These are phyloP conservation scores for Phasia obesa DNA, from an alignment of 2,888 invertebrate genomes.

Conservation along the genomic window DNA sequence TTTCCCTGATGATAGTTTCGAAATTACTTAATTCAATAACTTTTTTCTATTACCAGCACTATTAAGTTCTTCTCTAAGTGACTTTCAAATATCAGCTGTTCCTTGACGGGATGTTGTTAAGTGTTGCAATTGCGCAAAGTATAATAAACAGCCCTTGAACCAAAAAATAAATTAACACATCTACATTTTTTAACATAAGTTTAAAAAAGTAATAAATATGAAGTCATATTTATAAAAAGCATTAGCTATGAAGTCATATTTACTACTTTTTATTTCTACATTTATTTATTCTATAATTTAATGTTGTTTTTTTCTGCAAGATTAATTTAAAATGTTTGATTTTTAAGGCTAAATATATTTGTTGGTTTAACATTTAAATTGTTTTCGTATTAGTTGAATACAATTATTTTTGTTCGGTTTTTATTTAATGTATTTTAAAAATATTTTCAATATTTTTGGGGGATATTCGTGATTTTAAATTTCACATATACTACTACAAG, in stretches of 20 bases:
- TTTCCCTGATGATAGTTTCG: too few species aligned
- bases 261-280: conserved; percentile 52
- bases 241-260: conserved; percentile 56
- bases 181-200: too few species aligned
- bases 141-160: too few species aligned
- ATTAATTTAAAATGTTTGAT: conserved; percentile 41
- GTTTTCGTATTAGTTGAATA: conserved; percentile 36
- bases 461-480: neutral
- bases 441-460: neutral
- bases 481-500: neutral
- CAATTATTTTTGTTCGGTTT: conserved; percentile 3
- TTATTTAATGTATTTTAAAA: neutral
- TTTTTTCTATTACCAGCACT: too few species aligned
- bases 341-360: conserved; percentile 52
- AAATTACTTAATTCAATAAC: too few species aligned
- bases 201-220: too few species aligned
- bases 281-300: conserved; percentile 26
- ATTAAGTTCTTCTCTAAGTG: too few species aligned
- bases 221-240: too few species aligned
- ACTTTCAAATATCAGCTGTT: too few species aligned
- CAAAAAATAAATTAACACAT: too few species aligned
- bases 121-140: too few species aligned
- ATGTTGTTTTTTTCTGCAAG: conserved; percentile 21
- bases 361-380: conserved; percentile 46
- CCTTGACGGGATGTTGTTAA: too few species aligned